Base-by-base conservation (phyloP, 2,113 vertebrate species). In the Notarius lentiginosus region DNA sequence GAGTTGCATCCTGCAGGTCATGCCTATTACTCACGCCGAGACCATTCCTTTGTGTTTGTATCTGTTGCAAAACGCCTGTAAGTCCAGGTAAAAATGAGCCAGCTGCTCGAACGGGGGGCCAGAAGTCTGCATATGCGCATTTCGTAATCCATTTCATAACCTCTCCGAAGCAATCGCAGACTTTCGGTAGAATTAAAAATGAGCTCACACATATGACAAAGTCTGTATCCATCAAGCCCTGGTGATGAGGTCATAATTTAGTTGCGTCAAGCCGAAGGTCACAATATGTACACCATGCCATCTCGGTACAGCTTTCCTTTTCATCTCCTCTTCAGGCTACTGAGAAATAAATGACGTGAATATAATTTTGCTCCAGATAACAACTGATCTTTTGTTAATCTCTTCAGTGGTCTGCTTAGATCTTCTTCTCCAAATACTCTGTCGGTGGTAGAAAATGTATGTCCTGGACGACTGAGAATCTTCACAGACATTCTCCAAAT, bases 191-290 rank as follows among this genome's bases (percentile, higher is more conserved):
- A 91, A 91, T 88, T 76, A 89, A 90, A 72, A 92, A 89, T 49
- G 88, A 89, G 87, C 90, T 90, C 84, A 90, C 89, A 87, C 91
- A 91, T 89, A 92, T 87, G 92, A 88, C 91, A 92, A 86, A 88
- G 66, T 18, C 79, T 51, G 88, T 93, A 92, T 93, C 79, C 89
- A 82, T 91, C 93, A 90, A 91, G 89, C 88, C 49, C 24, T 80
- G 84, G 91, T 89, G 86, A 89, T 91, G 91, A 93, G 87, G 85
- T 90, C 84, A 89, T 84, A 87, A 88, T 91, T 91, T 75, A 61
- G 90, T 86, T 41, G 82, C 55, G 66, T 65, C 3, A 75, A 60
- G 20, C 24, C 49, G 66, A 55, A 58, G 88, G 75, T 84, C 55
- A 73, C 49, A 81, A 68, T 66, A 76, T 82, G 82, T 51, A 65